Evolutionary conservation across 2,888 invertebrate genomes (phyloP).

Genomic region (Aphidoletes aphidimyza): DNA sequence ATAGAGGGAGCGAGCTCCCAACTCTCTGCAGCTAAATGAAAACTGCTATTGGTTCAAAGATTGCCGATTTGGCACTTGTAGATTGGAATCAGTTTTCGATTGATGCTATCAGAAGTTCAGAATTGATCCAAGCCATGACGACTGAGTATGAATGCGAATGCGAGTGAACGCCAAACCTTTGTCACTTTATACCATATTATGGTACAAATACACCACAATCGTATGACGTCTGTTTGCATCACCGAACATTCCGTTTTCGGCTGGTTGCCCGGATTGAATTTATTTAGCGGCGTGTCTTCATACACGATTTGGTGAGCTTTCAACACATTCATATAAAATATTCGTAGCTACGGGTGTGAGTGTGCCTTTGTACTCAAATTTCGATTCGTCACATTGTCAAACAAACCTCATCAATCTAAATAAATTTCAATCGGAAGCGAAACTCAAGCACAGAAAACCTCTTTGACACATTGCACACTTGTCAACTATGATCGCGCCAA

Average conservation of each 20-base stretch:
- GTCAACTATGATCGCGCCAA: constrained; percentile 26
- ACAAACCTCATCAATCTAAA: constrained; percentile 51
- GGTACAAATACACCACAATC: background rate
- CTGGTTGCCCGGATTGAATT: background rate
- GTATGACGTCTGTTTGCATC: background rate
- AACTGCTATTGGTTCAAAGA: constrained; percentile 16
- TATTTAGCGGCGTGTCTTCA: background rate
- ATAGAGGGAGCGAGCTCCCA: background rate
- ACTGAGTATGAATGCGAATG: too few relatives aligned
- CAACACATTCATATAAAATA: background rate
- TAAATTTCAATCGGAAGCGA: constrained; percentile 42
- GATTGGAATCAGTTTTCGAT: constrained; percentile 27
- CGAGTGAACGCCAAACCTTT: too few relatives aligned
- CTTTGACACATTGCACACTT: constrained; percentile 23
- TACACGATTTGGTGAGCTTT: constrained; percentile 37
- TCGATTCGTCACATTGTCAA: constrained; percentile 50
- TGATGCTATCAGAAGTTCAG: background rate
- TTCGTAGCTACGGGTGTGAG: too few relatives aligned
- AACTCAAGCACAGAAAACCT: constrained; percentile 43
- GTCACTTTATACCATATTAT: background rate
- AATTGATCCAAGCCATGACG: too few relatives aligned
- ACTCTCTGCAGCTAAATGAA: background rate
- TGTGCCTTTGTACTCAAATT: constrained; percentile 47
- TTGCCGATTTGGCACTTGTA: constrained; percentile 25
- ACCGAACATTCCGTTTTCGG: background rate